Base-by-base conservation (phyloP, 2,113 vertebrate genomes). In the Tupaia tana region DNA sequence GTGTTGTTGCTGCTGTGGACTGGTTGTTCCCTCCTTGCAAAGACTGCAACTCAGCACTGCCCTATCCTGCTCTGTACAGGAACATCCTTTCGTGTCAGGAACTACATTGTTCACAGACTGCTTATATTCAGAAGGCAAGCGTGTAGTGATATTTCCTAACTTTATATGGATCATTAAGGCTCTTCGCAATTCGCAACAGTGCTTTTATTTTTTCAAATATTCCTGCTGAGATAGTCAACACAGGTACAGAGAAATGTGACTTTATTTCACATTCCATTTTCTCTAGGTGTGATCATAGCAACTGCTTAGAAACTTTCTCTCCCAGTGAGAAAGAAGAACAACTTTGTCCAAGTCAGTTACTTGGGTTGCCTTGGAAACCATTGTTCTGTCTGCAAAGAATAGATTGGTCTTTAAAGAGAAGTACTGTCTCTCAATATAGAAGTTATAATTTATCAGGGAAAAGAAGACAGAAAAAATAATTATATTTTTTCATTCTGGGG, bases 301-400 rank as follows among this genome's bases (percentile, higher is more conserved):
- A 69, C 59, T 89, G 34, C 58, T 91, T 74, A 86, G 84, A 93
- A 95, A 91, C 77, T 34, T 80, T 70, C 66, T 83, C 34, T 19
- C 83, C 4, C 29, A 25, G 20, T 86, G 56, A 86, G 29, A 89
- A 90, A 67, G 58, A 11, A 79, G n/a, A 96, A 61, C 19, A 81
- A 73, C 13, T 89, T 79, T 83, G 66, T 77, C 56, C 31, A 83
- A 80, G 84, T 61, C 74, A 77, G 61, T 86, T 73, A 89, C 81
- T 94, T 89, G 61, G 7, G 31, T 91, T 95, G 66, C 92, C 90
- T 67, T 54, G 73, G 93, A 93, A 95, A 97, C 67, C 25, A 87
- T 9, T 83, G 52, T 77, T 31, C 9, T 34, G 9, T 74, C 8
- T 67, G 58, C 75, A 96, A 84, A 67, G 8, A 93, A 66, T 34